Evolutionary conservation across 2,797 vertebrate genomes (phyloP), one percentile per base, ranked within the genome.

Genomic region (Acropternis orthonyx): DNA sequence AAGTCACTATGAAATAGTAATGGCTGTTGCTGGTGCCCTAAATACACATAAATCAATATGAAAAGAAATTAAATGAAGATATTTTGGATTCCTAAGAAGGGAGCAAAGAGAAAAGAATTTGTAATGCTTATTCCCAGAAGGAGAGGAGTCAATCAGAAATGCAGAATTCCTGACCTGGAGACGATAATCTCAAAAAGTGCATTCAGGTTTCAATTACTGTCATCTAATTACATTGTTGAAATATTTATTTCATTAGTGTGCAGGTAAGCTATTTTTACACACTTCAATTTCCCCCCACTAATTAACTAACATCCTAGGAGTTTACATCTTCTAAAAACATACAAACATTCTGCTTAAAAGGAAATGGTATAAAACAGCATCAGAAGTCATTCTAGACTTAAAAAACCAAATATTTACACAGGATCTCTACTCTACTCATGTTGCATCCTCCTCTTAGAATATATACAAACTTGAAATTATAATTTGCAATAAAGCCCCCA

Each of bases 391-490:
- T 68, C 58, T 55, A 59, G 69, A 77, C 65, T 68, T 85, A 22
- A 66, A 75, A 91, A 62, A 2, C 2, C 26, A 87, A 91, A 89
- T 94, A 86, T 95, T 95, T 96, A 94, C 43, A 81, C 8, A 59
- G 36, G 32, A 36, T 84, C n/a, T 82, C 46, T 56, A 36, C 22
- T 67, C 41, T 65, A 88, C 32, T 61, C 76, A 68, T 19, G 28
- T 44, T 90, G 67, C 36, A 69, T 62, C 46, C 48, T 89, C 56
- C 61, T 94, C 83, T 85, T 75, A 62, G 5, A 83, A 49, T 78
- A 92, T 85, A 93, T 92, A 95, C 66, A 92, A 95, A 88, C 41
- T 76, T 72, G 28, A 49, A 75, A 68, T 74, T 81, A 72, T 34
- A 61, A 88, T 84, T 84, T 74, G 46, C 73, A 81, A 54, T 75